Evolutionary conservation across 2,797 vertebrate species (phyloP).

Genomic region (Aldrovandia affinis): DNA sequence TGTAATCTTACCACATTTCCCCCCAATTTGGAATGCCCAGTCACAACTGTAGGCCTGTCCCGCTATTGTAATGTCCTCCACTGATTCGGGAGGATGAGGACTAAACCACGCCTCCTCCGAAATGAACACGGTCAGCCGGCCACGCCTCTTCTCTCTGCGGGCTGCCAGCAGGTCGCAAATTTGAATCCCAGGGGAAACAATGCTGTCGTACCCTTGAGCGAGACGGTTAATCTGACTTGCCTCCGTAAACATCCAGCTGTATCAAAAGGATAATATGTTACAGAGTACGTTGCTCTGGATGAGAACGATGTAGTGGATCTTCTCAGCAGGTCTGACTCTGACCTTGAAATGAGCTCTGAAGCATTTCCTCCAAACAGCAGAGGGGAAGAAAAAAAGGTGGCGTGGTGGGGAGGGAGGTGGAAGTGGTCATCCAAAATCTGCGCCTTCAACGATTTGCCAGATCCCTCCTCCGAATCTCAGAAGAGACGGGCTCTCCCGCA

Average conservation of each 20-base stretch:
- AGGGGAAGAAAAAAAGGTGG: slow-evolving; percentile 4
- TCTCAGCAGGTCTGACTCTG: slow-evolving; percentile 52
- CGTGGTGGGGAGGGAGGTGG: slow-evolving; percentile 18
- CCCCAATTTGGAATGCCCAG: not conserved
- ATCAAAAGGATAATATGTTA: not conserved
- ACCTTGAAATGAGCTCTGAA: slow-evolving; percentile 63
- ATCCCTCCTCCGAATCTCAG: slow-evolving; percentile 67
- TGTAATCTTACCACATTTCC: not conserved
- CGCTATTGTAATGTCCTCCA: not conserved
- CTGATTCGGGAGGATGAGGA: not conserved
- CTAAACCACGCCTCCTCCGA: not conserved
- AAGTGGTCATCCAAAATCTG: slow-evolving; percentile 55
- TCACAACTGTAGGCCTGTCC: not conserved
- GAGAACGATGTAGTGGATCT: slow-evolving; percentile 71
- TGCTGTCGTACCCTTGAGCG: not conserved
- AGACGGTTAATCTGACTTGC: not conserved
- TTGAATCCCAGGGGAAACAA: not conserved
- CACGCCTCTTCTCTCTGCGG: not conserved
- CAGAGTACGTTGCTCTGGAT: slow-evolving; percentile 42
- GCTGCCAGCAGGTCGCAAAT: not conserved
- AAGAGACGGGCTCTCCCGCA: slow-evolving; percentile 76
- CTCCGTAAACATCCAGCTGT: not conserved
- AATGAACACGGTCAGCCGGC: not conserved
- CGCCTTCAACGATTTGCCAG: slow-evolving; percentile 21
- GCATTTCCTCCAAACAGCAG: not conserved